Base-by-base conservation (phyloP, 2,888 invertebrate genomes). In the Adelognathus sp. region DNA sequence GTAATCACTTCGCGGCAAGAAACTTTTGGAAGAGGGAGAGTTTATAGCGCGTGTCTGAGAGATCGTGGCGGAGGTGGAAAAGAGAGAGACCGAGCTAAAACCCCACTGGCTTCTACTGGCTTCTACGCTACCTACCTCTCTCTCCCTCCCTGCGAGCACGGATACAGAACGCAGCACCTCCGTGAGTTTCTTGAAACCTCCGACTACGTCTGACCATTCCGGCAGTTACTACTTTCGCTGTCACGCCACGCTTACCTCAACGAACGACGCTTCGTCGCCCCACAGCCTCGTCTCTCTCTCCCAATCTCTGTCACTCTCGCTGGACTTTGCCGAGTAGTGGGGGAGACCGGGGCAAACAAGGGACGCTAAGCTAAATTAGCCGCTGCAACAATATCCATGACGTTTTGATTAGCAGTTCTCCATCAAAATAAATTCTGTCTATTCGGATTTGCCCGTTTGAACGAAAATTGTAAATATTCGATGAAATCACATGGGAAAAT, bases 11-110 rank as follows among this genome's bases (percentile, higher is more conserved):
- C 16, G n/a, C 41, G 3, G 52, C 70, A 66, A 63, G 58, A 76
- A 76, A 64, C 71, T 76, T n/a, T n/a, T n/a, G 71, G 66, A 71
- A 76, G 71, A 71, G 60, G 41, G 52, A 71, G 76, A 66, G 76
- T 76, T 76, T 76, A 76, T 60, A 76, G 71, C 76, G 76, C 66
- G 76, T 71, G 71, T 76, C 76, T 71, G 71, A 60, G 66, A 76
- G 66, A 76, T 66, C 76, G 11, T 14, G 76, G 67, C 41, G 36
- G 18, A 50, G 56, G 50, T 70, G 44, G 39, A 58, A 63, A 46
- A 63, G 21, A 41, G 41, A 41, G n/a, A 9, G 41, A 3, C n/a
- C 2, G 41, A 41, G 3, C 2, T n/a, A 14, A n/a, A n/a, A 14
- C 31, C 14, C 56, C 44, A 52, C 21, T 69, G 61, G 70, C 41